These are phyloP conservation scores for Drosophila pallidifrons DNA, from an alignment of 1,140 invertebrate genomes.

Conservation along the genomic window DNA sequence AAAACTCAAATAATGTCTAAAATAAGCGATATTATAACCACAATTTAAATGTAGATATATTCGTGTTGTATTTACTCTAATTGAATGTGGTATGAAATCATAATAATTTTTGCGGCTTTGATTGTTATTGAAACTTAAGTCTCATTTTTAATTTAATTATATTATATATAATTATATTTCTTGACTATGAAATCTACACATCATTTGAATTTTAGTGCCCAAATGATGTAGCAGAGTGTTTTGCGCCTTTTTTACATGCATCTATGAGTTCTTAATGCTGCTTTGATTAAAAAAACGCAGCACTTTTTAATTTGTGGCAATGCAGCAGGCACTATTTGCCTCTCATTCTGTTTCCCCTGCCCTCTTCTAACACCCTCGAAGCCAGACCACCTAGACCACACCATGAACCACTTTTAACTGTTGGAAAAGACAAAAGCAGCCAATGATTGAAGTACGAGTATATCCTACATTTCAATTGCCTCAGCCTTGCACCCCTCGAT, in stretches of 20 bases:
- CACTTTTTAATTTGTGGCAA: slow-evolving; percentile 80
- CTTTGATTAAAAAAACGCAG: slow-evolving; percentile 82
- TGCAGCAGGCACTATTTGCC: slow-evolving; percentile 28
- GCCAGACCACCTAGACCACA: slow-evolving; percentile 9
- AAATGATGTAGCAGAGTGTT: slow-evolving; percentile 37
- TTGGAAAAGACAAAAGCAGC: slow-evolving; percentile 76
- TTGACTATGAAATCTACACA: too few relatives aligned
- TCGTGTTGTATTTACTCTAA: too few relatives aligned
- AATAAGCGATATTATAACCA: too few relatives aligned
- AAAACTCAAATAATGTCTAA: too few relatives aligned
- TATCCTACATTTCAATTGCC: slow-evolving; percentile 81
- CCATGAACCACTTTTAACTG: slow-evolving; percentile 39
- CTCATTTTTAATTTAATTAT: too few relatives aligned
- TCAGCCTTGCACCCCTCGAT: slow-evolving; percentile 47
- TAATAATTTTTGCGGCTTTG: too few relatives aligned
- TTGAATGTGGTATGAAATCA: too few relatives aligned
- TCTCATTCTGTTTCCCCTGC: not conserved
- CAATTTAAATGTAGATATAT: too few relatives aligned
- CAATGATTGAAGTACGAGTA: slow-evolving; percentile 80
- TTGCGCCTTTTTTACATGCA: slow-evolving; percentile 6
- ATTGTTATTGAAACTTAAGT: too few relatives aligned
- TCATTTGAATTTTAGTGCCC: not conserved
- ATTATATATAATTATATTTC: too few relatives aligned
- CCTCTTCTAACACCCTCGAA: slow-evolving; percentile 15
- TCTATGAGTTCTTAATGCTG: slow-evolving; percentile 64